Evolutionary conservation across 1,140 invertebrate species (phyloP), one percentile per base, ranked within the genome.

Genomic region (Pseudomyrmex sp.): DNA sequence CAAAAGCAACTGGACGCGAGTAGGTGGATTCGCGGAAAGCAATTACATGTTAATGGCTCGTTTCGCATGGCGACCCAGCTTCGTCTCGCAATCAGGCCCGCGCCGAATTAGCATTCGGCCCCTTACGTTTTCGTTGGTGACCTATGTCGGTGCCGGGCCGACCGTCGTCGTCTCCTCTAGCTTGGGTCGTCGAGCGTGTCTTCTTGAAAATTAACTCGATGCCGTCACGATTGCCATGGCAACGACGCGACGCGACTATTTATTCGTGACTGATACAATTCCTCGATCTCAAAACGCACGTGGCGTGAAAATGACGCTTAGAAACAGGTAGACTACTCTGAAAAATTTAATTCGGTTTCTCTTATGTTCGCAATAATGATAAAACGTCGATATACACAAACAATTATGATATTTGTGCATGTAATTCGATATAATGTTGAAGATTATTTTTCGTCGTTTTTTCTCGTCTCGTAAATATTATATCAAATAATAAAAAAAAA

Each of bases 21-120:
- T 93, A 92, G 92, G 92, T 92, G 92, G 90, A 92, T 93, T 93
- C 92, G 90, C 84, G 92, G 93, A 93, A 93, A 90, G 90, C 93
- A 92, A 93, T 93, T 93, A 93, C 93, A 93, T 93, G 93, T 92
- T 93, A 93, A 93, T 93, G 89, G 83, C 90, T 86, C 85, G 93
- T 92, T 91, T 93, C 91, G 93, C 91, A 91, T 91, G 91, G 90
- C 90, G 87, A 92, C 89, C 90, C 92, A 92, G 92, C 91, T 92
- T 90, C 69, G 58, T 86, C 59, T 83, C 65, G 77, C 68, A 82
- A 73, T 76, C 83, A 80, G 35, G 76, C 76, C 66, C 23, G 89
- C 88, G 84, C 90, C 91, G 90, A 92, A 92, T 92, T 92, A 91
- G 88, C 89, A 90, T 92, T 92, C 89, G 89, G 91, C 88, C 88